These are phyloP conservation scores for Mandrillus leucophaeus DNA, from an alignment of 2,113 vertebrate species.

Conservation along the genomic window DNA sequence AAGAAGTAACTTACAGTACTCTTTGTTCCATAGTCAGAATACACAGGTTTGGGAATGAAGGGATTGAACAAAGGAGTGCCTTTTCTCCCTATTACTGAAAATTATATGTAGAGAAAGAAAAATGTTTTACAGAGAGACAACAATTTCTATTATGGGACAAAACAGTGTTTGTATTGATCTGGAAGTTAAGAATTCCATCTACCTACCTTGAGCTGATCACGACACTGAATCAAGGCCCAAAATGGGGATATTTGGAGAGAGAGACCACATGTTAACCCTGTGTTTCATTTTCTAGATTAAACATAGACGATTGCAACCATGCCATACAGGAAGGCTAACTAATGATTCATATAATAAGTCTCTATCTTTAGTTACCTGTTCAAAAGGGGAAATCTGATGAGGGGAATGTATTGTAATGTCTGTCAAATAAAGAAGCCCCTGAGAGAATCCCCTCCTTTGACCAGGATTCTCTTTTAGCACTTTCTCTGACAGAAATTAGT, in stretches of 20 bases:
- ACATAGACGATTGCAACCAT: background rate
- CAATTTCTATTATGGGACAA: background rate
- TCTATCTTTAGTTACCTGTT: background rate
- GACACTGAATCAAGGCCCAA: background rate
- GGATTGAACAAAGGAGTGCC: rapidly evolving
- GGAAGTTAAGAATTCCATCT: background rate
- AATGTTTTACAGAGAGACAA: background rate
- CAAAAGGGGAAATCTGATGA: background rate
- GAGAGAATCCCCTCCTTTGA: background rate
- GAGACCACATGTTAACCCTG: background rate
- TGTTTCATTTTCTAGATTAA: background rate
- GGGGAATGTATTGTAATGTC: background rate
- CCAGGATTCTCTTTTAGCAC: background rate
- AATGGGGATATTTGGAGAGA: background rate
- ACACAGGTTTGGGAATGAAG: background rate
- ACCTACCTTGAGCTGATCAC: background rate
- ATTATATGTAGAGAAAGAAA: background rate
- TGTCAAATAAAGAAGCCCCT: background rate
- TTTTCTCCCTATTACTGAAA: background rate
- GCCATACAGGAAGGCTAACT: background rate
- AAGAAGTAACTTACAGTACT: rapidly evolving
- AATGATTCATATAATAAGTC: background rate
- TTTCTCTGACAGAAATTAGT: background rate
- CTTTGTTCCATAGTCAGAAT: background rate
- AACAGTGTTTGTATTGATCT: background rate